Percentiles rank a stretch among this genome's conserved stretches.
Evolutionary conservation across 2,113 vertebrate species (phyloP).

Genomic region (Ciconia boyciana): DNA sequence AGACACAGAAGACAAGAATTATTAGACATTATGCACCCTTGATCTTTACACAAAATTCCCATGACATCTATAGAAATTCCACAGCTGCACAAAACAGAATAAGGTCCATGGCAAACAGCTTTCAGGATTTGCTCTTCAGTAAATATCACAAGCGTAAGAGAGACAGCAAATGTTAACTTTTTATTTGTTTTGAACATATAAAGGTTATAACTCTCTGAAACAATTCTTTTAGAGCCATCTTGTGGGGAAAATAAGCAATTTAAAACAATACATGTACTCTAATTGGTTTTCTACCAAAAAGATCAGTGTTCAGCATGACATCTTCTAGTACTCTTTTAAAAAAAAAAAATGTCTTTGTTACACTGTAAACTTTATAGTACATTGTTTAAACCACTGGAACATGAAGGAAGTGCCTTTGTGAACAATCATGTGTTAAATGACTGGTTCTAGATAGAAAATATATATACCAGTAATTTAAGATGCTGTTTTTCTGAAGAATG

Average conservation of each 20-base stretch:
- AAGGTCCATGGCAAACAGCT: neutral
- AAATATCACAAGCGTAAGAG: constrained; percentile 6
- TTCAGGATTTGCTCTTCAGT: constrained; percentile 12
- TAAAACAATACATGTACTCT: neutral
- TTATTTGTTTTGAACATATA: constrained; percentile 62
- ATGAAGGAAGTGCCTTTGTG: neutral
- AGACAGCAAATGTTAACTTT: constrained; percentile 38
- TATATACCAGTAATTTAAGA: neutral
- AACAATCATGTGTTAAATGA: neutral
- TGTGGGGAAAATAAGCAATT: constrained; percentile 16
- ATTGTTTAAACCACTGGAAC: constrained; percentile 5
- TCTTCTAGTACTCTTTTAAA: neutral
- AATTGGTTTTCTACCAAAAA: neutral
- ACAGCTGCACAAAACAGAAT: neutral
- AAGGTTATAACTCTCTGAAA: constrained; percentile 13
- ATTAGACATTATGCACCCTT: neutral
- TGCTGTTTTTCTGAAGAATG: neutral
- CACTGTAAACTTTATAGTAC: constrained; percentile 30
- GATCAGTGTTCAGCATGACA: neutral
- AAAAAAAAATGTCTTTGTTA: constrained; percentile 36
- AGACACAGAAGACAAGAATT: neutral
- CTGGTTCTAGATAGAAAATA: constrained; percentile 6
- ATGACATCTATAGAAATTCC: neutral
- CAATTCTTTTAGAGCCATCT: constrained; percentile 33
- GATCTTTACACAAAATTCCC: constrained; percentile 41